Evolutionary conservation across 2,888 invertebrate genomes (phyloP), one percentile per base, ranked within the genome.

Genomic region (Alentia gelatinosa): DNA sequence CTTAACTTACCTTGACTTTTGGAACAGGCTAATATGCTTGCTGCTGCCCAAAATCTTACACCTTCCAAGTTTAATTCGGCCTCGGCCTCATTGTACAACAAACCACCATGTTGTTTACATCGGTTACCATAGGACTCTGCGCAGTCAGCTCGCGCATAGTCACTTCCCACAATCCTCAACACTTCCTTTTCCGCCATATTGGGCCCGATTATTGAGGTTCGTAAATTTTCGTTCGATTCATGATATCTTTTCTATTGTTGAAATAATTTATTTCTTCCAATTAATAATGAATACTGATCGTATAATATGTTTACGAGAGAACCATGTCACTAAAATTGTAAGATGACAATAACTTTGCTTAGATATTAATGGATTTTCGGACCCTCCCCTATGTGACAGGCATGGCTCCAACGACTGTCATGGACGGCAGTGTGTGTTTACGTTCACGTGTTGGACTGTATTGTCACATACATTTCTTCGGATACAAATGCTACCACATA

Each of bases 131-230:
- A 42, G 50, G 4, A 1, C 89, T 23, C 37, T 63, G 89, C 89
- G 89, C 89, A 89, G 23, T 47, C 3, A 7, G 30, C 4, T 30
- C n/a, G 63, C 89, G 30, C 75, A 74, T 19, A 26, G 26, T 63
- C 26, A 4, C n/a, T 63, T 4, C 89, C 89, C 74, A 89, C 68
- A 89, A 89, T 37, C 89, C 89, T 63, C 9, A 1, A 12, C 39
- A 39, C 40, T 74, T 89, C 89, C 89, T 89, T 89, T 89, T 89
- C 89, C 40, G 89, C 89, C 89, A 89, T 89, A 40, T 89, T 89
- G 56, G 89, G 63, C 63, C 63, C 56, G 50, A 63, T 12, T 50
- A 89, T 26, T 26, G 0, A 50, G 56, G 89, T 89, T 37, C 35
- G 39, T 89, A 19, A 39, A 33, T 30, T n/a, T n/a, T n/a, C n/a